Evolutionary conservation across 1,140 invertebrate species (phyloP).

Genomic region (Sycophaga agraensis): DNA sequence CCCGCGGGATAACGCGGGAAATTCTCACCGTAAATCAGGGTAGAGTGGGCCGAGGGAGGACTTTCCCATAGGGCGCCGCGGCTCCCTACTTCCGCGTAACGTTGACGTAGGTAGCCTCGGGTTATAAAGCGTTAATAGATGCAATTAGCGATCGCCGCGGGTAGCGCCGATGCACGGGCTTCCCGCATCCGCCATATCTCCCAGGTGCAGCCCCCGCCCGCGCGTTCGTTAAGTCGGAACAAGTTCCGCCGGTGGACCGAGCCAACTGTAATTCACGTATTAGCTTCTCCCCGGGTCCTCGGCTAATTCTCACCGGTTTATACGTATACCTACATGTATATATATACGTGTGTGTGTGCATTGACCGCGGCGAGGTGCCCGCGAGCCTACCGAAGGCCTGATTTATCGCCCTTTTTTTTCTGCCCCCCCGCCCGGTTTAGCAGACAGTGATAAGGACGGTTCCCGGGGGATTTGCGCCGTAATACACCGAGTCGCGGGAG

Average conservation of each 20-base stretch:
- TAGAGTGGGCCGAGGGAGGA: no score
- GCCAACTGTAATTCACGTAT: slow-evolving; percentile 24
- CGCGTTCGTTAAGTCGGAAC: slow-evolving; percentile 24
- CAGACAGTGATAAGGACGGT: no score
- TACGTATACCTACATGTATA: no score
- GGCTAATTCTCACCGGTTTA: slow-evolving; percentile 25
- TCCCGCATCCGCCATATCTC: background rate
- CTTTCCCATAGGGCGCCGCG: slow-evolving; percentile 12
- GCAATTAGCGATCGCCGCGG: slow-evolving; percentile 28
- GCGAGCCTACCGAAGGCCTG: background rate
- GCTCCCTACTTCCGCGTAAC: slow-evolving; percentile 15
- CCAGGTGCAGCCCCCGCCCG: no score
- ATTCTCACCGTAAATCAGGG: slow-evolving; percentile 26
- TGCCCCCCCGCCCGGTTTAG: no score
- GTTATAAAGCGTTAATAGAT: slow-evolving; percentile 30
- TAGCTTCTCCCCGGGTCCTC: background rate
- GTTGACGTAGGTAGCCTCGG: slow-evolving; percentile 6
- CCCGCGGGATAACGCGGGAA: background rate
- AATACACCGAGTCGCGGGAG: no score
- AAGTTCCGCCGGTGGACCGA: slow-evolving; percentile 1
- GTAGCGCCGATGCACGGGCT: background rate
- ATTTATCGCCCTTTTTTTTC: no score
- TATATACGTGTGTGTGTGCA: slow-evolving; percentile 12
- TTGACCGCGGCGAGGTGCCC: background rate
- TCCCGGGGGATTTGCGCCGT: no score